These are phyloP conservation scores for Lithophane ornitopus DNA, from an alignment of 2,888 invertebrate genomes.

Conservation along the genomic window DNA sequence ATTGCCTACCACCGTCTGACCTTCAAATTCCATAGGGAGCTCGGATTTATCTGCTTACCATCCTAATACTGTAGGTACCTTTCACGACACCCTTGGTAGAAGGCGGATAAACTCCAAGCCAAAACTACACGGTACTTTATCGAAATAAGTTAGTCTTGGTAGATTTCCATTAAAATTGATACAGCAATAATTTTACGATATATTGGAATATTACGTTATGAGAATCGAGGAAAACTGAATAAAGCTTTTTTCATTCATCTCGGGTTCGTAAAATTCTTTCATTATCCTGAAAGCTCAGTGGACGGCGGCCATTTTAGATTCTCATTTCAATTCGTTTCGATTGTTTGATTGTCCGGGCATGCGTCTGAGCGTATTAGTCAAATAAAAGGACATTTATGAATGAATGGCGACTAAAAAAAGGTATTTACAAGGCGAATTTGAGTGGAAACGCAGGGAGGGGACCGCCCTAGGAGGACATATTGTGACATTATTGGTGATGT, in stretches of 20 bases:
- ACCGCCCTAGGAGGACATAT: too few species aligned
- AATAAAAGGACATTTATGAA: too few species aligned
- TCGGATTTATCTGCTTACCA: constrained; percentile 30
- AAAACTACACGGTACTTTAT: background rate
- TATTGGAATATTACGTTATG: background rate
- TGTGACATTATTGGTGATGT: too few species aligned
- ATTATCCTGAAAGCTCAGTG: background rate
- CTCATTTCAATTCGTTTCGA: background rate
- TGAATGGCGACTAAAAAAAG: too few species aligned
- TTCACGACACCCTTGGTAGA: constrained; percentile 21
- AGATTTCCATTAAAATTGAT: constrained; percentile 23
- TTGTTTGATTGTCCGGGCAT: background rate
- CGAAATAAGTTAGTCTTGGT: background rate
- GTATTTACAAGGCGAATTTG: too few species aligned
- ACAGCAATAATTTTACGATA: background rate
- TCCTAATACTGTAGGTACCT: background rate
- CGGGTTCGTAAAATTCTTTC: background rate
- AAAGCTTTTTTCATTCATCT: background rate
- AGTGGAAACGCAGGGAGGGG: too few species aligned
- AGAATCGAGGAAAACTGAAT: background rate
- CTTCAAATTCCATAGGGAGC: constrained; percentile 36
- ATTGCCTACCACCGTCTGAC: constrained; percentile 16
- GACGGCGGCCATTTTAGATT: constrained; percentile 13
- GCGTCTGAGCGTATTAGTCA: background rate
- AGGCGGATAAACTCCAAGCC: background rate